Percentiles rank a stretch among this genome's conserved stretches.
These are phyloP conservation scores for Oenanthe melanoleuca DNA, from an alignment of 2,113 vertebrate genomes.

Conservation along the genomic window DNA sequence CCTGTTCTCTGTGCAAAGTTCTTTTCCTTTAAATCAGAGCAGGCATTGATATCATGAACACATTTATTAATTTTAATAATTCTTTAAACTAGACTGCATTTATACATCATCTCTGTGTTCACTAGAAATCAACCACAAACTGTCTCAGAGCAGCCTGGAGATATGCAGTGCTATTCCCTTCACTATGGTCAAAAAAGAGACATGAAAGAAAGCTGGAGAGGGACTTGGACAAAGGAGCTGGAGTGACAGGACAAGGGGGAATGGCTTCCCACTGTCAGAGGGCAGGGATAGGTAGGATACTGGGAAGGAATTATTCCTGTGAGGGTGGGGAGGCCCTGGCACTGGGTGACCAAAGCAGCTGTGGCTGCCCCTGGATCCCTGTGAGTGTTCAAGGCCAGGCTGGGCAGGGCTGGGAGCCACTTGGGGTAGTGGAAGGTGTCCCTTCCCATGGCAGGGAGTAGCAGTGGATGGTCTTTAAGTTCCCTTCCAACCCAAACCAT, in stretches of 20 bases:
- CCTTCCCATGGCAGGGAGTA: not conserved
- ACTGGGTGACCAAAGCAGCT: not conserved
- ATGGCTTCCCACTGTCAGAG: not conserved
- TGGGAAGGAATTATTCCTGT: fast-evolving
- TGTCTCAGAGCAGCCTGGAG: not conserved
- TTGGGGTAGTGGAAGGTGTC: not conserved
- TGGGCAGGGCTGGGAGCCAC: fast-evolving
- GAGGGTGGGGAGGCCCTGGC: not conserved
- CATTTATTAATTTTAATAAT: not conserved
- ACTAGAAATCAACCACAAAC: not conserved
- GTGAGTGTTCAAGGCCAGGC: fast-evolving
- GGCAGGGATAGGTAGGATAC: fast-evolving
- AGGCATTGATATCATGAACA: not conserved
- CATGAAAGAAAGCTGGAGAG: not conserved
- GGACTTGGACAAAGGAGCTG: not conserved
- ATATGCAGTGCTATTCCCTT: not conserved
- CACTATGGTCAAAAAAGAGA: not conserved
- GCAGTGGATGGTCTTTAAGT: fast-evolving
- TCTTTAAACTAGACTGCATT: not conserved
- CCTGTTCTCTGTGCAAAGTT: not conserved
- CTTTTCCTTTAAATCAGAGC: not conserved
- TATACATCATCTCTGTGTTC: not conserved
- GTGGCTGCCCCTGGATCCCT: not conserved
- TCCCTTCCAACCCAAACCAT: not conserved
- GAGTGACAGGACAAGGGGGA: not conserved